Conservation (phyloP, 2,113 vertebrate genomes). For the Nibea albiflora region DNA sequence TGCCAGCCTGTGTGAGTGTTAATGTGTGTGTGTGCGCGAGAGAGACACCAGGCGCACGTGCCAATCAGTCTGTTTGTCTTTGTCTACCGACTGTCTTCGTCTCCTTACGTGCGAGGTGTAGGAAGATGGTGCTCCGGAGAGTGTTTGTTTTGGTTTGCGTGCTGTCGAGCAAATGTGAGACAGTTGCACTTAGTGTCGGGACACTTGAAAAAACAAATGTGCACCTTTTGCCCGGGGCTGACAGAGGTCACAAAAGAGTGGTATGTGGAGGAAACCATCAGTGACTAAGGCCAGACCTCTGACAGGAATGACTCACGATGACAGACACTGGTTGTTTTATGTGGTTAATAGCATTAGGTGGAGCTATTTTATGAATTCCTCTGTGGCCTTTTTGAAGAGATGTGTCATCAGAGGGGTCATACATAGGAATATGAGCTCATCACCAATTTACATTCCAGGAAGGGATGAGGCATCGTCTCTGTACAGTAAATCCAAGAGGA, state of each 20-base stretch:
- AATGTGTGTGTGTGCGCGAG: background rate
- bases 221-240: slow-evolving; percentile 68
- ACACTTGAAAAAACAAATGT: slow-evolving; percentile 69
- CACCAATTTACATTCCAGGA: slow-evolving; percentile 61
- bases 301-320: background rate
- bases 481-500: slow-evolving; percentile 44
- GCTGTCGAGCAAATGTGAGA: slow-evolving; percentile 63
- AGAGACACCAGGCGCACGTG: slow-evolving; percentile 18
- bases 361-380: slow-evolving; percentile 4
- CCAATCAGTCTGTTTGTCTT: slow-evolving; percentile 60
- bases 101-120: slow-evolving; percentile 55
- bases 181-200: slow-evolving; percentile 51
- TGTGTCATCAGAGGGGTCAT: slow-evolving; percentile 58
- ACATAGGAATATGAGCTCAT: slow-evolving; percentile 61
- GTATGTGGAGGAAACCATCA: background rate
- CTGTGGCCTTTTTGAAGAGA: slow-evolving; percentile 30
- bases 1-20: slow-evolving; percentile 37
- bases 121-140: slow-evolving; percentile 42
- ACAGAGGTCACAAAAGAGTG: slow-evolving; percentile 36
- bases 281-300: background rate
- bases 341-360: background rate
- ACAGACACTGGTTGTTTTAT: background rate
- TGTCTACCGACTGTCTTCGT: slow-evolving; percentile 44
- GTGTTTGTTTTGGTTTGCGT: slow-evolving; percentile 57
- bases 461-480: slow-evolving; percentile 57